phyloP scores from a whole-genome alignment of 2,113 vertebrate species.

The Thinocorus orbignyianus region DNA sequence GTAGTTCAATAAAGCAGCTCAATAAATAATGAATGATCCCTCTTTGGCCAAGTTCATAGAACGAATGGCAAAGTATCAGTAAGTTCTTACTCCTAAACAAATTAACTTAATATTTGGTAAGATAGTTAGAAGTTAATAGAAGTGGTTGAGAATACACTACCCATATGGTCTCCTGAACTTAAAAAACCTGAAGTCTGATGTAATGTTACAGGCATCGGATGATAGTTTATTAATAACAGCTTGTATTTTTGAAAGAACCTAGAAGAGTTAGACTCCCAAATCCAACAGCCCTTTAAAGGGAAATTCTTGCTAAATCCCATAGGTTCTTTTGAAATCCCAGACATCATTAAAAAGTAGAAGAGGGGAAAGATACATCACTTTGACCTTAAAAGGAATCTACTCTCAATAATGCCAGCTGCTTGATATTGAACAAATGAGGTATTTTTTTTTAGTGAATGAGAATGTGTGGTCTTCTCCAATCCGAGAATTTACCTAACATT shows the following conservation, averaged over 20 bases:
- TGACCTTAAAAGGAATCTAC: neutral
- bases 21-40: neutral
- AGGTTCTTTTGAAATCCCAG: slow-evolving; percentile 30
- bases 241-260: slow-evolving; percentile 36
- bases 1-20: neutral
- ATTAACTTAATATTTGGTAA: slow-evolving; percentile 11
- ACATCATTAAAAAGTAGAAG: slow-evolving; percentile 13
- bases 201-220: slow-evolving; percentile 26
- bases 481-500: neutral
- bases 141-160: slow-evolving; percentile 8
- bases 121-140: neutral
- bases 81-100: neutral
- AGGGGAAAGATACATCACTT: neutral
- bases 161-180: slow-evolving; percentile 36
- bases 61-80: neutral
- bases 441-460: neutral
- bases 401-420: neutral
- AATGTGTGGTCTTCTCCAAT: neutral
- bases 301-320: slow-evolving; percentile 39
- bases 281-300: slow-evolving; percentile 11
- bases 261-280: slow-evolving; percentile 7
- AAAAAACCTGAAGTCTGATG: slow-evolving; percentile 47
- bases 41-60: neutral
- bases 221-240: slow-evolving; percentile 60
- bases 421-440: neutral